phyloP scores from a whole-genome alignment of 2,888 invertebrate species.

The Apamea crenata region DNA sequence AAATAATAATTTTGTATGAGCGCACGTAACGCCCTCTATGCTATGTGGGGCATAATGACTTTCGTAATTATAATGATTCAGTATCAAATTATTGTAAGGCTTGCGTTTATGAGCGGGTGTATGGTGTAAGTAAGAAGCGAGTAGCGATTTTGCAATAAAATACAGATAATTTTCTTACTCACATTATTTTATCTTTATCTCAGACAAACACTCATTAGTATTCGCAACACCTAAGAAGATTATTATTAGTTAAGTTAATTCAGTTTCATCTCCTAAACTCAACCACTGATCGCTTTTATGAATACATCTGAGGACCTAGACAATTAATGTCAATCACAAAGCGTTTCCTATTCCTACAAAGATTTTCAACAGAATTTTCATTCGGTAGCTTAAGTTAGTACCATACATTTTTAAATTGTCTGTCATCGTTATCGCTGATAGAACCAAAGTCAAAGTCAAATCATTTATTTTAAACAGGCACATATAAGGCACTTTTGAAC shows the following conservation, averaged over 20 bases:
- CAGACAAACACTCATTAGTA: too few relatives aligned
- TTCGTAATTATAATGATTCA: conserved; percentile 77
- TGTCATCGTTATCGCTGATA: not conserved
- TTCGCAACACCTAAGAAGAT: too few relatives aligned
- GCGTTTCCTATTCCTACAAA: not conserved
- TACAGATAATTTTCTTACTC: not conserved
- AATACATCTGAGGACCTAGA: not conserved
- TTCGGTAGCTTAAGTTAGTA: not conserved
- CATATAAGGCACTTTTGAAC: too few relatives aligned
- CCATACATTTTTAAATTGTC: not conserved
- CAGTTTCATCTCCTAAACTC: not conserved
- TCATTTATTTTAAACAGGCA: too few relatives aligned
- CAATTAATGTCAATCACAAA: not conserved
- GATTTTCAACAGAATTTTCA: not conserved
- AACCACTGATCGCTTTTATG: not conserved
- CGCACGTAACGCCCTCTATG: conserved; percentile 65
- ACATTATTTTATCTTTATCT: too few relatives aligned
- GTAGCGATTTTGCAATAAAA: not conserved
- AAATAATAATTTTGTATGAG: conserved; percentile 61
- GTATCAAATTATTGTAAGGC: conserved; percentile 77
- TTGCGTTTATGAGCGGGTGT: conserved; percentile 64
- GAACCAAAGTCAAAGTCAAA: too few relatives aligned
- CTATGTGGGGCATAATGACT: conserved; percentile 71
- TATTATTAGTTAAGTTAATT: too few relatives aligned
- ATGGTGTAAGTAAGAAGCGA: conserved; percentile 1